Evolutionary conservation across 2,113 vertebrate genomes (phyloP).

Genomic region (Hippocampus guttulatus): DNA sequence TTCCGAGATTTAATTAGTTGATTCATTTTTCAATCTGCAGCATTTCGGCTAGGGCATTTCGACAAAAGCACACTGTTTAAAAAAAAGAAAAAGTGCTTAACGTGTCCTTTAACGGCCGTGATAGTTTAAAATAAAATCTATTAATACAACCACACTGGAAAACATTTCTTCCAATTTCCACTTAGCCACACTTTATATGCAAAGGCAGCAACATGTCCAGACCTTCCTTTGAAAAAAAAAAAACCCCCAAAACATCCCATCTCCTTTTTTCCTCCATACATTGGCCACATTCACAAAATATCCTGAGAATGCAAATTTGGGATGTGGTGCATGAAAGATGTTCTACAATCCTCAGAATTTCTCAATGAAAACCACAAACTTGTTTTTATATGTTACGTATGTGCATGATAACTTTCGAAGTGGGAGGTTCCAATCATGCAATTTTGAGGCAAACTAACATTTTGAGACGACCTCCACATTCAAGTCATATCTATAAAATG

Average conservation of each 20-base stretch:
- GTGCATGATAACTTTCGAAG: no score
- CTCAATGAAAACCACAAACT: background rate
- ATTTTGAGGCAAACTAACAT: no score
- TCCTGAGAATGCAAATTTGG: constrained; percentile 36
- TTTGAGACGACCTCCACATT: no score
- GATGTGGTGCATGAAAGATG: background rate
- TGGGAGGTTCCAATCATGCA: no score
- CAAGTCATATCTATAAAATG: no score
- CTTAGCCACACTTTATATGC: constrained; percentile 45
- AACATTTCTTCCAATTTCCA: constrained; percentile 55
- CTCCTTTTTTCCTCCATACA: constrained; percentile 33
- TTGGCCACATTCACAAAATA: constrained; percentile 39
- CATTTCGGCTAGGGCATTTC: background rate
- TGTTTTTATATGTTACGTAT: background rate
- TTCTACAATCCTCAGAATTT: background rate
- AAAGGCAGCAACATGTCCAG: constrained; percentile 47
- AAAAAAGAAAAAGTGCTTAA: background rate
- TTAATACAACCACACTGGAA: constrained; percentile 22
- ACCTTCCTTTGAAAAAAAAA: constrained; percentile 51
- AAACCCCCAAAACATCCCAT: constrained; percentile 37
- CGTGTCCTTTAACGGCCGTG: constrained; percentile 23
- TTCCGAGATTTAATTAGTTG: background rate
- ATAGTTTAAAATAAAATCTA: constrained; percentile 6
- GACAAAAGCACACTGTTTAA: background rate
- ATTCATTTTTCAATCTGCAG: background rate